Base-by-base conservation (phyloP, 1,140 invertebrate species). In the Orussus abietinus region DNA sequence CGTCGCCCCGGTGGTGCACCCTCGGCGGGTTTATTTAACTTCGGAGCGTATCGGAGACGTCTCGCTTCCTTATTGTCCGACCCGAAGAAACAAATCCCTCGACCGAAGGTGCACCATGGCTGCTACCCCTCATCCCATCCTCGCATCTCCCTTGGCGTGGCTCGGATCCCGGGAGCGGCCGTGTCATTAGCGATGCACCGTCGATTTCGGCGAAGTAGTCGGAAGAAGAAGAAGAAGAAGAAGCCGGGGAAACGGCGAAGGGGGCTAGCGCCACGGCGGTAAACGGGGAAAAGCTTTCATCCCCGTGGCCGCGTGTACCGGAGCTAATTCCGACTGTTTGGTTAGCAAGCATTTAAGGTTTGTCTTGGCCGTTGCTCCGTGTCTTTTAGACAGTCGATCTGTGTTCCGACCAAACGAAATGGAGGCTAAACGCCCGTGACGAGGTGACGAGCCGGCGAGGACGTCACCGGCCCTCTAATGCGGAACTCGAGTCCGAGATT, bases 281-380 rank as follows among this genome's bases (percentile, higher is more conserved):
- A 61, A 62, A 61, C 49, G 57, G 54, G 43, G 48, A n/a, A 56
- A 55, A 58, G 60, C 55, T 57, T 57, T 58, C 19, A 51, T 51
- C 54, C 55, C 57, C 52, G 57, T 61, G 57, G 55, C 45, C 56
- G 59, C 62, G 63, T 66, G 60, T 17, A 19, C 65, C 57, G 59
- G 62, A 58, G 66, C 67, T 72, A 71, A 72, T 72, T 71, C 59
- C 63, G 59, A 71, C 60, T 72, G 68, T 71, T 72, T 72, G 62
- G 66, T 72, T 66, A 70, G 62, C 69, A 72, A 72, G 68, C 69
- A 72, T 72, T 71, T 70, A 63, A 69, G 66, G 69, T 72, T 72
- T 72, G 65, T 72, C 66, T 72, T 72, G 68, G 69, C 68, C 56
- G 62, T 69, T 62, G 61, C 64, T 68, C 48, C 61, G 66, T 72